Evolutionary conservation across 2,113 vertebrate genomes (phyloP).

Genomic region (Pardalotus punctatus): DNA sequence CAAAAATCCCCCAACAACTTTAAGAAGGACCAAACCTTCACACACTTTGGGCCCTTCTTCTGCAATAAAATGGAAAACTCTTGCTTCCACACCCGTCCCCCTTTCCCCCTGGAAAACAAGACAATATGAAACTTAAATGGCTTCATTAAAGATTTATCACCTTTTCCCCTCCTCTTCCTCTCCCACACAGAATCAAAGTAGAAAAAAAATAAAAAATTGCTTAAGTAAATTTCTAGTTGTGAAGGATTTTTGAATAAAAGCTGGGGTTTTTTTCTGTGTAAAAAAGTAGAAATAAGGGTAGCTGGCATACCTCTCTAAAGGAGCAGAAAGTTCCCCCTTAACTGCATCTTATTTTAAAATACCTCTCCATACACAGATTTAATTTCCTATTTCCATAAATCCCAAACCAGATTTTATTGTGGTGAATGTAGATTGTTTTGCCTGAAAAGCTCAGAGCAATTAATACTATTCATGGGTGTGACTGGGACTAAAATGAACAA

Average conservation of each 20-base stretch:
- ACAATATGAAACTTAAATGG: neutral
- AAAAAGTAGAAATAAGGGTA: neutral
- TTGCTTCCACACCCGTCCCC: neutral
- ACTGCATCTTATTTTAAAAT: neutral
- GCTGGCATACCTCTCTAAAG: neutral
- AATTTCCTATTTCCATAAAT: neutral
- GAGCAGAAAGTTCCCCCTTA: neutral
- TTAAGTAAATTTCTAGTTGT: neutral
- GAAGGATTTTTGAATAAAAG: neutral
- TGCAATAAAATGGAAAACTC: neutral
- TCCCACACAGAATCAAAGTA: neutral
- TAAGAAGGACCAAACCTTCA: neutral
- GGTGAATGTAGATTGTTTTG: conserved; percentile 1
- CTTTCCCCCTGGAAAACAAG: neutral
- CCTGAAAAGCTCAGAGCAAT: conserved; percentile 47
- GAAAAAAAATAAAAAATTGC: neutral
- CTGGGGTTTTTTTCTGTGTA: neutral
- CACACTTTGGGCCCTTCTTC: neutral
- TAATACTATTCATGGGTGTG: conserved; percentile 31
- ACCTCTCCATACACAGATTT: neutral
- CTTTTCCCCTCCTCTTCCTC: neutral
- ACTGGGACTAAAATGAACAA: conserved; percentile 37
- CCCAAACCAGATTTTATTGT: conserved; percentile 32
- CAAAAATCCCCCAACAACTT: neutral
- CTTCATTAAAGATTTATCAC: neutral